These are phyloP conservation scores for Mus pahari DNA, from an alignment of 2,113 vertebrate genomes.

Conservation along the genomic window DNA sequence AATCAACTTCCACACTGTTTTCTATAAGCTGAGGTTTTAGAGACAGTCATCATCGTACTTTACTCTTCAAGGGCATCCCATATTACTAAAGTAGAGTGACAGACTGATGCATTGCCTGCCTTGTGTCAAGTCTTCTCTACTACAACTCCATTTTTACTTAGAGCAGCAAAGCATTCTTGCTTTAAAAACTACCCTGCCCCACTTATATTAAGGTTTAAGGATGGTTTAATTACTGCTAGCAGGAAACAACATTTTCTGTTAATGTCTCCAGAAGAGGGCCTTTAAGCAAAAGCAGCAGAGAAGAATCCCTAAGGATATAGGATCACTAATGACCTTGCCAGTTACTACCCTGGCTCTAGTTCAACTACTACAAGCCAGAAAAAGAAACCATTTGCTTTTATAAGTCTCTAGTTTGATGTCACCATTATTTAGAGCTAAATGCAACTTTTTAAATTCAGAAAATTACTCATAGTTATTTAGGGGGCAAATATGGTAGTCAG, in stretches of 20 bases:
- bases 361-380: not conserved
- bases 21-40: constrained; percentile 11
- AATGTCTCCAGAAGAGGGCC: not conserved
- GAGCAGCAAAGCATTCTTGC: not conserved
- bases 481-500: not conserved
- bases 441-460: not conserved
- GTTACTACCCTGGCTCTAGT: not conserved
- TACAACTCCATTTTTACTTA: constrained; percentile 22
- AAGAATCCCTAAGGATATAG: not conserved
- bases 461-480: not conserved
- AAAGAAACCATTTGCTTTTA: not conserved
- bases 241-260: not conserved
- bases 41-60: not conserved
- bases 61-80: not conserved
- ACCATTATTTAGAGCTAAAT: not conserved
- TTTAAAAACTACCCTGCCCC: constrained; percentile 15
- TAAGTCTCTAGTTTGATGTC: not conserved
- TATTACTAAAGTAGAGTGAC: not conserved
- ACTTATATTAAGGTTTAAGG: not conserved
- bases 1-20: not conserved
- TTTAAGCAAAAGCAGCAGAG: not conserved
- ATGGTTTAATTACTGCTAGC: not conserved
- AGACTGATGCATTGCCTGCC: not conserved
- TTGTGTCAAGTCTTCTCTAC: not conserved
- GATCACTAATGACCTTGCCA: not conserved